A percentile compares a stretch with the other conserved stretches of the same genome.
These are phyloP conservation scores for Trimorus sp. DNA, from an alignment of 2,888 invertebrate species.

Conservation along the genomic window DNA sequence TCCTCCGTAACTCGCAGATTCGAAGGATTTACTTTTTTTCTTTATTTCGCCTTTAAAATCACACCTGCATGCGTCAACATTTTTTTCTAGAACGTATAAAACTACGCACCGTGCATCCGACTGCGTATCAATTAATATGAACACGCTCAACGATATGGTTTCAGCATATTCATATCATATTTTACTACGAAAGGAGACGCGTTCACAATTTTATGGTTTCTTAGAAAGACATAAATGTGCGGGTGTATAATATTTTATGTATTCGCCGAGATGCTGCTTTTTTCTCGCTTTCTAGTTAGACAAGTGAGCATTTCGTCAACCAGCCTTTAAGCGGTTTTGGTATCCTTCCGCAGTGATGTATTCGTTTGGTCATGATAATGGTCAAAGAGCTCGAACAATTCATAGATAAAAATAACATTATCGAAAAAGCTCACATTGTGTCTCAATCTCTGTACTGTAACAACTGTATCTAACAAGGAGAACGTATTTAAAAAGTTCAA, in stretches of 20 bases:
- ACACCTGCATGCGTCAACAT: conserved; percentile 49
- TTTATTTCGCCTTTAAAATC: conserved; percentile 50
- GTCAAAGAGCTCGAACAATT: too few species aligned
- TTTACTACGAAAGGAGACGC: conserved; percentile 20
- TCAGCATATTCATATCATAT: conserved; percentile 22
- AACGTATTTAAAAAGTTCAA: too few species aligned
- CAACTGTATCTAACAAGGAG: too few species aligned
- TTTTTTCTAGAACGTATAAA: conserved; percentile 48
- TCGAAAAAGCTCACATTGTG: too few species aligned
- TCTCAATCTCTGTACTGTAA: too few species aligned
- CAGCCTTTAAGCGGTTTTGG: too few species aligned
- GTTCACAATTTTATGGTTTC: conserved; percentile 33
- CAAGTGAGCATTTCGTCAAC: too few species aligned
- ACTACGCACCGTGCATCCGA: conserved; percentile 27
- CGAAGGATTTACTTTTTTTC: conserved; percentile 51
- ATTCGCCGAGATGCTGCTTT: background rate
- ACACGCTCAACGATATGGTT: conserved; percentile 17
- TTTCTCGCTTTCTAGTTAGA: too few species aligned
- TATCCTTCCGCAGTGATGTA: too few species aligned
- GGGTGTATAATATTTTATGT: conserved; percentile 27
- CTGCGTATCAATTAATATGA: conserved; percentile 48
- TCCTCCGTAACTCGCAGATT: conserved; percentile 58
- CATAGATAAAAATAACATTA: too few species aligned
- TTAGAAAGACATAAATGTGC: conserved; percentile 33
- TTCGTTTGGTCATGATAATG: too few species aligned